A percentile compares a stretch with the other conserved stretches of the same genome.
Conservation (phyloP, 2,113 vertebrate species). For the Kryptolebias marmoratus region DNA sequence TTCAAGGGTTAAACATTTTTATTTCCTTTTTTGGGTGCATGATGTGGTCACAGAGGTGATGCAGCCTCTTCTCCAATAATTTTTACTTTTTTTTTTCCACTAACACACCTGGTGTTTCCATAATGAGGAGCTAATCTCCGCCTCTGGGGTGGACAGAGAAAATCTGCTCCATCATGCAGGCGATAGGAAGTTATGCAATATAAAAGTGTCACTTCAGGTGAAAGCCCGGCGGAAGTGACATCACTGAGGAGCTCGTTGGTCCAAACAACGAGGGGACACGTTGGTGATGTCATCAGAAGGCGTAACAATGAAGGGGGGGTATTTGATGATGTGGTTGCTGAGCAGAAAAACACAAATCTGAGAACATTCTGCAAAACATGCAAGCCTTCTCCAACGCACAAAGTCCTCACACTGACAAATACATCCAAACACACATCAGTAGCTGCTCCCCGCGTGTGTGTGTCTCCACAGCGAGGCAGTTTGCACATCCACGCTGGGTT, state of each 20-base stretch:
- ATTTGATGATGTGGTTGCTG: conserved; percentile 37
- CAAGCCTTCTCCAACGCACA: conserved; percentile 37
- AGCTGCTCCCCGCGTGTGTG: conserved; percentile 40
- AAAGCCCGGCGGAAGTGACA: conserved; percentile 60
- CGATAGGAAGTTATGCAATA: conserved; percentile 54
- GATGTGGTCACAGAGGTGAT: conserved; percentile 27
- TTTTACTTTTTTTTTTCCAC: conserved; percentile 14
- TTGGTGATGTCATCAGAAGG: conserved; percentile 60
- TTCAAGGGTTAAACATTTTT: neutral
- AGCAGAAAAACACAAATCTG: conserved; percentile 52
- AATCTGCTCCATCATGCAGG: conserved; percentile 20
- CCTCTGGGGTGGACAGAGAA: conserved; percentile 48
- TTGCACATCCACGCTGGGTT: conserved; percentile 75
- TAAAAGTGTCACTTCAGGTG: conserved; percentile 63
- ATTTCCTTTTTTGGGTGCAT: neutral
- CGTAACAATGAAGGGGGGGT: conserved; percentile 6
- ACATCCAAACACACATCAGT: conserved; percentile 40
- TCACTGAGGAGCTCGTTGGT: conserved; percentile 34
- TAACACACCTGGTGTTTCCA: conserved; percentile 56
- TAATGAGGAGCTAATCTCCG: conserved; percentile 46
- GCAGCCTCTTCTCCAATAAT: neutral
- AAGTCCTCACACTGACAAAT: conserved; percentile 29
- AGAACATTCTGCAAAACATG: conserved; percentile 36
- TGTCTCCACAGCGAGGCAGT: conserved; percentile 60
- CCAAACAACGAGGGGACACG: conserved; percentile 57